phyloP scores from a whole-genome alignment of 53 echinoderm and acorn worm species.

The Stichopus horrens region DNA sequence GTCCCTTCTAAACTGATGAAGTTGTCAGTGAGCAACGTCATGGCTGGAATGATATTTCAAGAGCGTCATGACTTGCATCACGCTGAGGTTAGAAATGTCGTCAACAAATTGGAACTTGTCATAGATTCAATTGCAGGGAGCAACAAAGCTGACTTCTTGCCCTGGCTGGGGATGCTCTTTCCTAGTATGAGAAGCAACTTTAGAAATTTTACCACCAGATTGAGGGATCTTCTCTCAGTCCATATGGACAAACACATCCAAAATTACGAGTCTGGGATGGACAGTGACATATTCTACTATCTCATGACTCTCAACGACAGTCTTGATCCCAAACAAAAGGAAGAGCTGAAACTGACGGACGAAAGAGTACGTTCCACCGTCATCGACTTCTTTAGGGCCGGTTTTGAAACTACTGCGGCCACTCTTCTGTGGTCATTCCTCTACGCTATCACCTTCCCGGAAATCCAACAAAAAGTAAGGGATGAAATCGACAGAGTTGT shows the following conservation, averaged over 20 bases:
- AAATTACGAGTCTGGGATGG: conserved; percentile 53
- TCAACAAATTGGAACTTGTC: conserved; percentile 66
- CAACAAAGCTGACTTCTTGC: conserved; percentile 79
- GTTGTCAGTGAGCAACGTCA: conserved; percentile 78
- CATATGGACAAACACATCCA: conserved; percentile 59
- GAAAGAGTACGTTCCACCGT: conserved; percentile 42
- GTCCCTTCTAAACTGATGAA: conserved; percentile 57
- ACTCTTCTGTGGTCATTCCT: conserved; percentile 64
- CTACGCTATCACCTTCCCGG: conserved; percentile 56
- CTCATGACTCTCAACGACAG: conserved; percentile 52
- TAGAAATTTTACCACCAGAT: conserved; percentile 50
- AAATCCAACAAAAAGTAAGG: conserved; percentile 60
- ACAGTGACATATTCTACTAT: conserved; percentile 61
- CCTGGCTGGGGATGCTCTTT: conserved; percentile 52
- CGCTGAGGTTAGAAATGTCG: conserved; percentile 56
- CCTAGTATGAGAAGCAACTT: conserved; percentile 63
- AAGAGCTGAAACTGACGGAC: conserved; percentile 39
- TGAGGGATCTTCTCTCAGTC: conserved; percentile 67
- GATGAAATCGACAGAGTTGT: conserved; percentile 62
- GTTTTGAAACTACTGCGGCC: conserved; percentile 62
- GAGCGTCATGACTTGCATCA: conserved; percentile 70
- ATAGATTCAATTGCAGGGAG: conserved; percentile 66
- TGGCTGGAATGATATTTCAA: conserved; percentile 75
- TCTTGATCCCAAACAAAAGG: conserved; percentile 31
- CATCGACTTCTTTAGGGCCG: conserved; percentile 68